Evolutionary conservation across 2,113 vertebrate species (phyloP), one percentile per base, ranked within the genome.

Genomic region (Ptychochromis oligacanthus): DNA sequence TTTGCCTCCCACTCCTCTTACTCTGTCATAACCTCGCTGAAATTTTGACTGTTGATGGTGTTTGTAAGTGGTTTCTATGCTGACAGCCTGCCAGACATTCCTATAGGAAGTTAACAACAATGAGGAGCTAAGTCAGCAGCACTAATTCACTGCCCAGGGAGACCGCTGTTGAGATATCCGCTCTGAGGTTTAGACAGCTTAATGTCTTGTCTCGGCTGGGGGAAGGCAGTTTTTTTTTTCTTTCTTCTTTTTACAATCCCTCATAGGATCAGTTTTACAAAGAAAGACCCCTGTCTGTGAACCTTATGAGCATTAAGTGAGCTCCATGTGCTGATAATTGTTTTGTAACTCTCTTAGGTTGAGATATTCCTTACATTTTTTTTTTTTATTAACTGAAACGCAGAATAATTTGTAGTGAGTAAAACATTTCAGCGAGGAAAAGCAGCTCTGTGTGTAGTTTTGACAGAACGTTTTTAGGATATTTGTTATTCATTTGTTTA

Each of bases 61-160:
- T 81, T 43, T 61, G 6, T 77, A 65, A 67, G 86, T 57, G 75
- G 84, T 88, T 89, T 80, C 86, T 84, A 88, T 86, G 87, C 60
- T 36, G 81, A 87, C 62, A 38, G 82, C 58, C 82, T 65, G 56
- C 49, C 77, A 75, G 46, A 62, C 87, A 84, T 91, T 90, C 87
- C 88, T 90, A 79, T 88, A 89, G 89, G 89, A 94, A 87, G 81
- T 87, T 57, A 77, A 75, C 60, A 87, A 94, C 88, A 94, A 93
- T 89, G 75, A 77, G n/a, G 58, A 74, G 81, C 84, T 46, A 64
- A 88, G 89, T 89, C 91, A 88, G 86, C 83, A 79, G 87, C 77
- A 77, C 76, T 90, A 91, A 92, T 93, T 92, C 91, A 90, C 80
- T 76, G 83, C 83, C 62, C 67, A 80, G 64, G 80, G 86, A 87